Evolutionary conservation across 2,797 vertebrate species (phyloP).

Genomic region (Centropyge bicolor): DNA sequence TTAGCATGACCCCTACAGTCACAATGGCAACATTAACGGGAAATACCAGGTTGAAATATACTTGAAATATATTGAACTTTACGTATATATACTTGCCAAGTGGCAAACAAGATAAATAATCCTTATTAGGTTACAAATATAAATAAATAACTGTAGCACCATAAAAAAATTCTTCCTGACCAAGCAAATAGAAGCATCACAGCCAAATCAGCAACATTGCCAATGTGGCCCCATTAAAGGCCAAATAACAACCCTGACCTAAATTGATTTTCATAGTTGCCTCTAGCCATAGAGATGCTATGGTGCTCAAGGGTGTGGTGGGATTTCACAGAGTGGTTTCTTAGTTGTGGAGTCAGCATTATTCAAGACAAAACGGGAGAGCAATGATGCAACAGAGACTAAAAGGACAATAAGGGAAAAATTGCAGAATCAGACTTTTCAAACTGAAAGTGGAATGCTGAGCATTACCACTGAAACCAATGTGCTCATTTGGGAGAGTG

Average conservation of each 20-base stretch:
- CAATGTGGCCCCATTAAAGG: constrained; percentile 29
- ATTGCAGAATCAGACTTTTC: constrained; percentile 35
- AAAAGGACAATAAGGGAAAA: constrained; percentile 20
- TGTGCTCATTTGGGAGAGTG: constrained; percentile 9
- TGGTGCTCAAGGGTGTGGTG: constrained; percentile 23
- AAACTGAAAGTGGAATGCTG: constrained; percentile 10
- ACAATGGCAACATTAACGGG: neutral
- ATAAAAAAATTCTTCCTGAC: constrained; percentile 1
- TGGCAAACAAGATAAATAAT: constrained; percentile 5
- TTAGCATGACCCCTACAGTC: neutral
- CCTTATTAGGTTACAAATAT: neutral
- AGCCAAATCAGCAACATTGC: constrained; percentile 23
- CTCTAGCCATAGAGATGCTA: constrained; percentile 1
- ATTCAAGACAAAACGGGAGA: constrained; percentile 22
- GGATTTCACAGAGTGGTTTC: constrained; percentile 42
- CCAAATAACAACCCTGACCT: constrained; percentile 40
- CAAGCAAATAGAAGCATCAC: constrained; percentile 3
- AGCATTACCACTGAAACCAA: constrained; percentile 29
- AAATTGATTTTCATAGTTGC: constrained; percentile 45
- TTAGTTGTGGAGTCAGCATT: constrained; percentile 8
- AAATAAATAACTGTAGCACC: neutral
- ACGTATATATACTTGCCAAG: neutral
- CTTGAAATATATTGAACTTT: too few relatives aligned
- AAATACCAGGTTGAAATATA: neutral
- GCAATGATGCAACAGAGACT: constrained; percentile 22